Evolutionary conservation across 2,113 vertebrate genomes (phyloP), one percentile per base, ranked within the genome.

Genomic region (Phalacrocorax brasilianus): DNA sequence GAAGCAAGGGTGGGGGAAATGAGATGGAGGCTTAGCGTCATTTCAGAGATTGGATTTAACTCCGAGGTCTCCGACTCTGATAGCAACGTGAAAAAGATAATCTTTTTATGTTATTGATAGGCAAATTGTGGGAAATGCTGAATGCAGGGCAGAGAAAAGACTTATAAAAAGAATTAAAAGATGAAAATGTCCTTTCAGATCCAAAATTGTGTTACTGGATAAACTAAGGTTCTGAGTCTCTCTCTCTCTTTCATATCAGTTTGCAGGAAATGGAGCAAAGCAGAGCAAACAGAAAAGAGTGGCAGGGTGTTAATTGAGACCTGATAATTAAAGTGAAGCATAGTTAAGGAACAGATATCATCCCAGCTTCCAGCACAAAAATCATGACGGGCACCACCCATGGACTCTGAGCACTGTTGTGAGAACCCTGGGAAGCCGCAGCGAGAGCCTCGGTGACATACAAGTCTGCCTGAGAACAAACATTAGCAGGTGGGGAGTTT

Each of bases 281-380:
- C 47, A 76, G 40, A 91, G 50, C 62, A 85, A 82, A 88, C 87
- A 91, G 67, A 85, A 73, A 66, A 80, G 82, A 91, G 59, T 90
- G 79, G 55, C 85, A 91, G 87, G 47, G 87, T 93, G 94, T 94
- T 95, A 95, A 94, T 58, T 91, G 91, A 62, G 33, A 93, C 78
- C 55, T 74, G 86, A 85, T 96, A 95, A 95, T 94, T 95, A 74
- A 87, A 79, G 67, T 32, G 63, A 92, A 77, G 28, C 32, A 66
- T 11, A 91, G 73, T 45, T 8, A 70, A 79, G 45, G 62, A 88
- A 70, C 17, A 66, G 70, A 81, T 49, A 68, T 50, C 26, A 22
- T 72, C 78, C 35, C 38, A 35, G 72, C 65, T 88, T 91, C 68
- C 67, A 68, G 40, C 3, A 20, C 40, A 44, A 78, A 77, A 88